Evolutionary conservation across 1,140 invertebrate genomes (phyloP).

Genomic region (Andricus grossulariae): DNA sequence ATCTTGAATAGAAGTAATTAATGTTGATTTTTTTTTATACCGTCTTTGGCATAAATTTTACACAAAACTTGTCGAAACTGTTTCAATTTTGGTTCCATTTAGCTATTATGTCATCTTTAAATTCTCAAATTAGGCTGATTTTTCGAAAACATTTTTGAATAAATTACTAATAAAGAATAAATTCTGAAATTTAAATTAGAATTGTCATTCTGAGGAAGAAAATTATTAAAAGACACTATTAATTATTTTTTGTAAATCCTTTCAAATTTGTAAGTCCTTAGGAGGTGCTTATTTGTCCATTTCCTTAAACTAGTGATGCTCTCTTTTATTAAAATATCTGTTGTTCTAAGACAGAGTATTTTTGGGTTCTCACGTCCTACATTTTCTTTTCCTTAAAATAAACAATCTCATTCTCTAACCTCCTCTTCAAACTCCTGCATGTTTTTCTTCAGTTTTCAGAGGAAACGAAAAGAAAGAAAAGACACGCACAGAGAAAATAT

Average conservation of each 20-base stretch:
- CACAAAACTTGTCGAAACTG: constrained; percentile 37
- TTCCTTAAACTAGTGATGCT: constrained; percentile 42
- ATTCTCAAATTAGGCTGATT: too few species aligned
- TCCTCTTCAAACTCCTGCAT: background rate
- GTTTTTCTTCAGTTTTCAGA: constrained; percentile 14
- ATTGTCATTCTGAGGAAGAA: background rate
- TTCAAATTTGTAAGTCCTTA: constrained; percentile 49
- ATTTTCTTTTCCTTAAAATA: background rate
- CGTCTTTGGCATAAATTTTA: too few species aligned
- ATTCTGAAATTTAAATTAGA: too few species aligned
- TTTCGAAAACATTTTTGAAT: too few species aligned
- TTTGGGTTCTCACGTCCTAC: background rate
- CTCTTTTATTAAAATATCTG: background rate
- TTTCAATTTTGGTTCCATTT: too few species aligned
- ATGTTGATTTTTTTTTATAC: too few species aligned
- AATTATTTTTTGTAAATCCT: constrained; percentile 49
- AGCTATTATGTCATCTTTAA: too few species aligned
- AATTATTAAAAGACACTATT: constrained; percentile 41
- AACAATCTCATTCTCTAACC: constrained; percentile 16
- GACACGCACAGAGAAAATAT: constrained; percentile 24
- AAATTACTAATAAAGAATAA: too few species aligned
- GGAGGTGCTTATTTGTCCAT: constrained; percentile 49
- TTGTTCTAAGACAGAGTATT: too few species aligned
- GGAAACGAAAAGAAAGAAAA: background rate
- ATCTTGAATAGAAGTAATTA: too few species aligned